These are phyloP conservation scores for Crossocerus cetratus DNA, from an alignment of 2,888 invertebrate genomes.

Conservation along the genomic window DNA sequence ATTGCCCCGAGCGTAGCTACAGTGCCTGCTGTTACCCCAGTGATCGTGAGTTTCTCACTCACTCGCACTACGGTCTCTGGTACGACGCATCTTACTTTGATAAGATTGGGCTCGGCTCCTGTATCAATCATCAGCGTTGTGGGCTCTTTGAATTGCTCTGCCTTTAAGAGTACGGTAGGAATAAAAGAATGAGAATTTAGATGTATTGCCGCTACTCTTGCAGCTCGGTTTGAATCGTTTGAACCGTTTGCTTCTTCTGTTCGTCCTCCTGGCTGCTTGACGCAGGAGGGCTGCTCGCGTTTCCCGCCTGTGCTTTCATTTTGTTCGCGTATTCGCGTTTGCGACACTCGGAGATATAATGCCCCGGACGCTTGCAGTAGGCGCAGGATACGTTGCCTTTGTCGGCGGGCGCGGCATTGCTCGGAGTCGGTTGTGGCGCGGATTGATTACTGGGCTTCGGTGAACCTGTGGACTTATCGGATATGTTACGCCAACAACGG, in stretches of 20 bases:
- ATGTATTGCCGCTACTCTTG: no score
- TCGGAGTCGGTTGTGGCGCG: no score
- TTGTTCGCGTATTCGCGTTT: neutral
- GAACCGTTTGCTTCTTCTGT: no score
- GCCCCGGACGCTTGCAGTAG: neutral
- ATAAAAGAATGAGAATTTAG: no score
- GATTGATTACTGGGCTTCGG: neutral
- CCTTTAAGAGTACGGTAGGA: no score
- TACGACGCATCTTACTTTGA: neutral
- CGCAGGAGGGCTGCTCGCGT: no score
- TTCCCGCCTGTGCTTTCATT: no score
- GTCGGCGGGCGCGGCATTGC: no score
- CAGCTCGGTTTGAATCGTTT: no score
- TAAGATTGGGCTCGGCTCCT: conserved; percentile 4
- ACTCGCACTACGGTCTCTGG: neutral
- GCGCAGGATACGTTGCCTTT: neutral
- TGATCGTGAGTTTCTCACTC: neutral
- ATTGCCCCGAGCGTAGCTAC: neutral
- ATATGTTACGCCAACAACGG: no score
- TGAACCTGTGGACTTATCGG: no score
- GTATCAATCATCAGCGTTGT: conserved; percentile 7
- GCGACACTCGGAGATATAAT: neutral
- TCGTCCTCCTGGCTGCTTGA: no score
- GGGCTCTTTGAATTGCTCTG: neutral
- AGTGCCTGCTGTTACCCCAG: neutral